Conservation (phyloP, 1,140 invertebrate genomes). For the Halesus radiatus region DNA sequence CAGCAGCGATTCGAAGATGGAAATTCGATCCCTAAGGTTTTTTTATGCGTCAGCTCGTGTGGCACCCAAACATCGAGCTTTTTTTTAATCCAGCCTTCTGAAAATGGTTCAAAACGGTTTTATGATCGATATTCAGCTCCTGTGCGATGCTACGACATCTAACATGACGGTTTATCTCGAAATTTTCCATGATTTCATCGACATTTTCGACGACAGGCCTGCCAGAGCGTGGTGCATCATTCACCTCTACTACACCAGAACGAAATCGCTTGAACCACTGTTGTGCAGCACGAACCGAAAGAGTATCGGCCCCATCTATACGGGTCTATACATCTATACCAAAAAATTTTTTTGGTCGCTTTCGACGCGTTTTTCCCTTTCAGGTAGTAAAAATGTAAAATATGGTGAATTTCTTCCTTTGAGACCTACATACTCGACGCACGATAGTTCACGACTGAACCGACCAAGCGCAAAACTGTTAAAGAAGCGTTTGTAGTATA, state of each 20-base stretch:
- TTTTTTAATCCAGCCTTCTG: slow-evolving; percentile 15
- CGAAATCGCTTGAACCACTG: slow-evolving; percentile 20
- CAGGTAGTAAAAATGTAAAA: slow-evolving; percentile 22
- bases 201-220: slow-evolving; percentile 23
- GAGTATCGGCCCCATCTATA: slow-evolving; percentile 7
- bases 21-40: slow-evolving; percentile 16
- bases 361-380: slow-evolving; percentile 26
- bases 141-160: background rate
- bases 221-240: slow-evolving; percentile 15
- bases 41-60: slow-evolving; percentile 13
- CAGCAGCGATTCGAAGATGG: slow-evolving; percentile 29
- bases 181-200: slow-evolving; percentile 8
- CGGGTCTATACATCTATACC: background rate
- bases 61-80: slow-evolving; percentile 17
- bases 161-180: slow-evolving; percentile 16
- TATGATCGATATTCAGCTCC: slow-evolving; percentile 21
- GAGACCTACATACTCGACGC: slow-evolving; percentile 4
- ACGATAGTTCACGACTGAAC: slow-evolving; percentile 42
- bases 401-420: slow-evolving; percentile 19
- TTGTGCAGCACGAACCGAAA: slow-evolving; percentile 23
- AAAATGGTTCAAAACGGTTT: slow-evolving; percentile 18
- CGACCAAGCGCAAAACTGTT: slow-evolving; percentile 53
- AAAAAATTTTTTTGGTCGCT: slow-evolving; percentile 23
- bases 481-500: slow-evolving; percentile 13
- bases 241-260: slow-evolving; percentile 20